These are phyloP conservation scores for Hydrotaea cyrtoneurina DNA, from an alignment of 2,888 invertebrate species.

Conservation along the genomic window DNA sequence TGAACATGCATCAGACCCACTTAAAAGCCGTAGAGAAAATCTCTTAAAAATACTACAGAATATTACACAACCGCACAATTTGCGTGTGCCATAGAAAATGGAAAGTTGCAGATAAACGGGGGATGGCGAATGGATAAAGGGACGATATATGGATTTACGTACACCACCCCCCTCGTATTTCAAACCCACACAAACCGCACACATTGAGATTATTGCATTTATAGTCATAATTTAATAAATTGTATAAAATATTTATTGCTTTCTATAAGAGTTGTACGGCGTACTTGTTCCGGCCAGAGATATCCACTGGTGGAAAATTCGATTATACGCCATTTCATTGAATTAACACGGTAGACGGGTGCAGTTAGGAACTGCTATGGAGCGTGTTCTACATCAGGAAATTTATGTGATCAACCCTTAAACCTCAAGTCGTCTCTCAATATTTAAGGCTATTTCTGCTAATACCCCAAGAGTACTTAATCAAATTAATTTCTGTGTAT, in stretches of 20 bases:
- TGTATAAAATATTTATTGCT: slow-evolving; percentile 71
- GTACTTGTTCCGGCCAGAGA: slow-evolving; percentile 22
- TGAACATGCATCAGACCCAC: slow-evolving; percentile 30
- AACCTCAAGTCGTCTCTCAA: not conserved
- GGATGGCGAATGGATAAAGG: not conserved
- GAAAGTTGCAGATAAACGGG: slow-evolving; percentile 5
- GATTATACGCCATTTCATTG: slow-evolving; percentile 64
- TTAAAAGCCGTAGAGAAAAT: slow-evolving; percentile 37
- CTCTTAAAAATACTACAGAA: slow-evolving; percentile 39
- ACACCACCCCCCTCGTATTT: not conserved
- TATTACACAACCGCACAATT: slow-evolving; percentile 58
- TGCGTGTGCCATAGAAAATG: slow-evolving; percentile 20
- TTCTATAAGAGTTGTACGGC: slow-evolving; percentile 35
- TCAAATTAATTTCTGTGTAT: slow-evolving; percentile 23
- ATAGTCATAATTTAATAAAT: slow-evolving; percentile 70
- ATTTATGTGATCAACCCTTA: slow-evolving; percentile 28
- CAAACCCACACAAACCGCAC: slow-evolving; percentile 49
- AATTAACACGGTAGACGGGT: slow-evolving; percentile 57
- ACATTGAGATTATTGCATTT: slow-evolving; percentile 54
- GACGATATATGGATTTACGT: slow-evolving; percentile 4
- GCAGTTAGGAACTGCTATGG: slow-evolving; percentile 37
- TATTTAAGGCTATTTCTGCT: slow-evolving; percentile 2
- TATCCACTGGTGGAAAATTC: slow-evolving; percentile 61
- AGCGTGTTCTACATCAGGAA: not conserved
- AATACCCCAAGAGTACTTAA: slow-evolving; percentile 19